Evolutionary conservation across 2,113 vertebrate species (phyloP), one percentile per base, ranked within the genome.

Genomic region (Apodemus speciosus): DNA sequence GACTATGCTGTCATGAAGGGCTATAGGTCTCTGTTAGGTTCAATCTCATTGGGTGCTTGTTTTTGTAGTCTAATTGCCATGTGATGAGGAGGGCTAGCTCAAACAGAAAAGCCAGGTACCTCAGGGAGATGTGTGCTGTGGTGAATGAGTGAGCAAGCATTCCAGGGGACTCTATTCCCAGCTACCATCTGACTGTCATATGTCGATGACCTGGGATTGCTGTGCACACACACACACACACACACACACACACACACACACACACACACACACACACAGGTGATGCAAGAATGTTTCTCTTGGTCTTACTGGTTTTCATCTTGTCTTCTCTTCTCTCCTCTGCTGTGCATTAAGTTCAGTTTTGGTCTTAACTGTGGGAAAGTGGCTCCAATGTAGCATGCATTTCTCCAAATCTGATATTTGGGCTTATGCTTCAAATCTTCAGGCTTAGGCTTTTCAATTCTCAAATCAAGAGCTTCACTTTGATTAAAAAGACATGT

Each of bases 371-470:
- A 6, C n/a, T 40, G 9, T 51, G 25, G 49, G 71, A 92, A 68
- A 83, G 62, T 62, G 32, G 11, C 43, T 35, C 4, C 8, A 11
- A 6, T 0, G 27, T 72, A 38, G 38, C 23, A 25, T 16, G 5
- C 16, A 53, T 83, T 92, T 68, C 56, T 83, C 38, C 58, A 46
- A 69, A 81, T 89, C 40, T 60, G 56, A 8, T 62, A 10, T 49
- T 89, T 62, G 76, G 15, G 66, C 49, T 49, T 49, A 27, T 90
- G 43, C 40, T 84, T 56, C 75, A 89, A 64, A 89, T 91, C 20
- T 27, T 85, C 6, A 53, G 32, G 35, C 3, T 80, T 92, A 64
- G 51, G 49, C 6, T 71, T 96, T 92, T 90, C 80, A 88, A 71
- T 71, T 4, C 53, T 51, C 21, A 64, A 60, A 88, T 85, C 60